phyloP scores from a whole-genome alignment of 2,888 invertebrate species.

The Chrysina gloriosa region DNA sequence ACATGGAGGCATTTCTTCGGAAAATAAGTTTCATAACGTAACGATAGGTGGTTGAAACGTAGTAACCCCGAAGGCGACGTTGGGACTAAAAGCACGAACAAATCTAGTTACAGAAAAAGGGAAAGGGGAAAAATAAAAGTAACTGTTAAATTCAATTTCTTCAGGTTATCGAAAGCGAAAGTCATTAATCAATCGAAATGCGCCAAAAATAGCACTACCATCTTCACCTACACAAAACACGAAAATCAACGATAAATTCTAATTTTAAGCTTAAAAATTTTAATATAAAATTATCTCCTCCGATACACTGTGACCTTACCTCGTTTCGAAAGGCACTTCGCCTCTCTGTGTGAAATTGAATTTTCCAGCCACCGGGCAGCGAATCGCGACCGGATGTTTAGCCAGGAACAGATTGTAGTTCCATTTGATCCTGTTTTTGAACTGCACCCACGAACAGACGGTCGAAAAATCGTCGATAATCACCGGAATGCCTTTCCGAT shows the following conservation, averaged over 20 bases:
- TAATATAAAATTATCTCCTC: background rate
- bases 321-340: conserved; percentile 90
- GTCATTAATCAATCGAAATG: too few species aligned
- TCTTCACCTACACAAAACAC: too few species aligned
- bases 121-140: too few species aligned
- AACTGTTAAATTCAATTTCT: background rate
- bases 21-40: too few species aligned
- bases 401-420: conserved; percentile 87
- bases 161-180: too few species aligned
- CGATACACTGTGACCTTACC: conserved; percentile 49
- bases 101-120: too few species aligned
- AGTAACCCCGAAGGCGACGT: too few species aligned
- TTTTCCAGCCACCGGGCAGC: conserved; percentile 97
- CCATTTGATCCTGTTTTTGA: conserved; percentile 86
- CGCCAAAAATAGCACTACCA: too few species aligned
- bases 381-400: conserved; percentile 90
- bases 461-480: conserved; percentile 92
- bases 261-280: background rate
- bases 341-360: conserved; percentile 93
- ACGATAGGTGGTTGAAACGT: too few species aligned
- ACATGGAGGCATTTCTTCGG: too few species aligned
- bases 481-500: conserved; percentile 87
- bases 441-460: conserved; percentile 95
- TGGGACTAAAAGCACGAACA: too few species aligned
- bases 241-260: too few species aligned